Conservation (phyloP, 2,113 vertebrate species). For the Sterrhoptilus dennistouni region DNA sequence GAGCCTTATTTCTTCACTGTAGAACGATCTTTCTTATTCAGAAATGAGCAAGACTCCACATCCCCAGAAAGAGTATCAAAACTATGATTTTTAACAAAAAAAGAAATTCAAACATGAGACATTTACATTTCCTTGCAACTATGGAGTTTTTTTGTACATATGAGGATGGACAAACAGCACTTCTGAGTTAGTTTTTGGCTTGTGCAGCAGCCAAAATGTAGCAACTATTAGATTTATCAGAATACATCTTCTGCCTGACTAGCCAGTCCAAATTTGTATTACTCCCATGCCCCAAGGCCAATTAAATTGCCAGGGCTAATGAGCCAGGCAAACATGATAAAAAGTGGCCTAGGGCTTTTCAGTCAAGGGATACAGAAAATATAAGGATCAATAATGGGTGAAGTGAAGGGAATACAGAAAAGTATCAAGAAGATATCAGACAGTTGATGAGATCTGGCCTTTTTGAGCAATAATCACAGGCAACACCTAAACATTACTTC, state of each 20-base stretch:
- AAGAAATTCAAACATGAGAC: not conserved
- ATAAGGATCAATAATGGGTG: not conserved
- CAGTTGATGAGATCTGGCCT: not conserved
- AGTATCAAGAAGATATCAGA: not conserved
- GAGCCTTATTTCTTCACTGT: not conserved
- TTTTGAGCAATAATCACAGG: not conserved
- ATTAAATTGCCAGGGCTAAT: not conserved
- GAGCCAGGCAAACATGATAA: not conserved
- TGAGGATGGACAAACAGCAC: not conserved
- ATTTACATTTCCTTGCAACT: not conserved
- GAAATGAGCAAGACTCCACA: not conserved
- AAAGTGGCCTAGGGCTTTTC: not conserved
- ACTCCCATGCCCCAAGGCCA: not conserved
- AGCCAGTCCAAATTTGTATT: not conserved
- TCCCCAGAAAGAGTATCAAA: not conserved
- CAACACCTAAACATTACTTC: not conserved
- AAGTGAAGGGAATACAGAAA: not conserved
- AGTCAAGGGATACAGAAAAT: not conserved
- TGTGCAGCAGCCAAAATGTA: not conserved
- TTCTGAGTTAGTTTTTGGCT: not conserved
- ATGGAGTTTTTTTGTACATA: not conserved
- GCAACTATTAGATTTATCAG: not conserved
- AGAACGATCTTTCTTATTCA: not conserved
- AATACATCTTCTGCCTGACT: not conserved
- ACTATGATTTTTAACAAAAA: not conserved